phyloP scores from a whole-genome alignment of 2,888 invertebrate species.

The Cantharis rustica region DNA sequence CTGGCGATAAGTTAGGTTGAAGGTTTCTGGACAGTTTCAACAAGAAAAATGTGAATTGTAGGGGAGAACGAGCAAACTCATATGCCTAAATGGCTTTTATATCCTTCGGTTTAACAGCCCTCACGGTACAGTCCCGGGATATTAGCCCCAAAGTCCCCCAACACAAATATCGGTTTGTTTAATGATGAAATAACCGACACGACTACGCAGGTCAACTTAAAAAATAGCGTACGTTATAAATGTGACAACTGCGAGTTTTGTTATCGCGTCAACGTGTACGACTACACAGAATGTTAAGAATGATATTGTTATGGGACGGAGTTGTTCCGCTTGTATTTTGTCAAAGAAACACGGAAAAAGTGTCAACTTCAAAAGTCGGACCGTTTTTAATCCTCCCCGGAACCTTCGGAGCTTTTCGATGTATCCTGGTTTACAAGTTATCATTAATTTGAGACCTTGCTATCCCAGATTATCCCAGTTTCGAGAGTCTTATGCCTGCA shows the following conservation, averaged over 20 bases:
- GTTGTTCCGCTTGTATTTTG: too few species aligned
- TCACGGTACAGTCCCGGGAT: not conserved
- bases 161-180: not conserved
- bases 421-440: not conserved
- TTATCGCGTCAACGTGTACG: not conserved
- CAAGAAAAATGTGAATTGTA: not conserved
- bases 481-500: not conserved
- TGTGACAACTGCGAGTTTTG: not conserved
- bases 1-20: not conserved
- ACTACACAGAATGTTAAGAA: not conserved
- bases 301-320: too few species aligned
- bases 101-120: not conserved
- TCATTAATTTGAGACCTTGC: not conserved
- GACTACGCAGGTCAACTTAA: not conserved
- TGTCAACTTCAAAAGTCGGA: not conserved
- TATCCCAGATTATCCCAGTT: not conserved
- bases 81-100: not conserved
- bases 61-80: not conserved
- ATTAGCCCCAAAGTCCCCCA: not conserved
- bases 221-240: not conserved
- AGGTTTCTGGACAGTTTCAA: not conserved
- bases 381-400: not conserved
- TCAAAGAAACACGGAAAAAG: not conserved
- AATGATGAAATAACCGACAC: not conserved
- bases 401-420: not conserved